A percentile compares a stretch with the other conserved stretches of the same genome.
phyloP scores from a whole-genome alignment of 2,113 vertebrate genomes.

The Ochotona princeps region DNA sequence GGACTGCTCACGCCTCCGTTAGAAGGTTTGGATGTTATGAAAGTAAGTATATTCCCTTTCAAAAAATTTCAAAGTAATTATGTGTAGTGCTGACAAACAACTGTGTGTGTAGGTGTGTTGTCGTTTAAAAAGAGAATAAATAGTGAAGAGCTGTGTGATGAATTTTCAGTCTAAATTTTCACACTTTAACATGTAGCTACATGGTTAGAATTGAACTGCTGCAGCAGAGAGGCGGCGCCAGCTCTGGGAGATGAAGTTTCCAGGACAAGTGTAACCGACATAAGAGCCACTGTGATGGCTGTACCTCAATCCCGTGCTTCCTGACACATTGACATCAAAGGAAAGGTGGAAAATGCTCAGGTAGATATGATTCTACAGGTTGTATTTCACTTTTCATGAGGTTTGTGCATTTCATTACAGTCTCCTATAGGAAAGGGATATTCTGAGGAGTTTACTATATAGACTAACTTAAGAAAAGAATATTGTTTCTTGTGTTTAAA shows the following conservation, averaged over 20 bases:
- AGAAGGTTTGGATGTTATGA: background rate
- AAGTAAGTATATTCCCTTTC: background rate
- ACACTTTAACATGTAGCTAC: background rate
- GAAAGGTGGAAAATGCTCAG: background rate
- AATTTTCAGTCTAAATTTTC: background rate
- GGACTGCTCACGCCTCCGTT: background rate
- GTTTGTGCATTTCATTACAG: background rate
- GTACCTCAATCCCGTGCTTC: background rate
- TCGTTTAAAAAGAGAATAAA: background rate
- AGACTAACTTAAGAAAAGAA: background rate
- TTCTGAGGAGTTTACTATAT: background rate
- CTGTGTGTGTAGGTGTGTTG: background rate
- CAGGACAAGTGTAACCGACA: background rate
- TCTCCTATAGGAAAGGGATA: background rate
- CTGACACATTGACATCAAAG: background rate
- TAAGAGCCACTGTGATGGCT: background rate
- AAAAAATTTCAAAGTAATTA: background rate
- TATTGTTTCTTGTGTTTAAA: background rate
- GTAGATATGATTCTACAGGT: background rate
- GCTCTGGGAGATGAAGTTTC: conserved; percentile 68
- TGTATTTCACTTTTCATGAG: background rate
- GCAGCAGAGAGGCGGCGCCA: conserved; percentile 29
- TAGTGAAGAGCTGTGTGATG: background rate
- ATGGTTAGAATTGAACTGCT: background rate
- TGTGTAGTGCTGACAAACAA: background rate